A percentile compares a stretch with the other conserved stretches of the same genome.
Evolutionary conservation across 2,888 invertebrate species (phyloP).

Genomic region (Torymus tubicola): DNA sequence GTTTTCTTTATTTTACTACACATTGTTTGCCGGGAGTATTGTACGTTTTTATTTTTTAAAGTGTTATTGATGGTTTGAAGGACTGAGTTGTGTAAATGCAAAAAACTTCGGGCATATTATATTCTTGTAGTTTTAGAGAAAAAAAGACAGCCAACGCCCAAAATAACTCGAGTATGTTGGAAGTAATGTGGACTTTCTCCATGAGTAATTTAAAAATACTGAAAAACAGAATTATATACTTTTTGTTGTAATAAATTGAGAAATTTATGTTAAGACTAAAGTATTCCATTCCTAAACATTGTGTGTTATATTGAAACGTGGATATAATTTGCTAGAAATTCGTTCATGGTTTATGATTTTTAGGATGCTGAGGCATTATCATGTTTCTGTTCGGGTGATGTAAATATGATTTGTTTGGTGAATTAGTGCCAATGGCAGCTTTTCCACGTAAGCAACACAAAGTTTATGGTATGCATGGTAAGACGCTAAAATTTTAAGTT

Average conservation of each 20-base stretch:
- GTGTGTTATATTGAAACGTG: neutral
- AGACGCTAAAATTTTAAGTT: too few relatives aligned
- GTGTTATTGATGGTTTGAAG: neutral
- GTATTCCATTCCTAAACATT: neutral
- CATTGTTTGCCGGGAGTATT: too few relatives aligned
- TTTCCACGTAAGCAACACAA: too few relatives aligned
- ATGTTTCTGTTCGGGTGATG: too few relatives aligned
- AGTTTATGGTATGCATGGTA: too few relatives aligned
- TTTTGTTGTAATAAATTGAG: neutral
- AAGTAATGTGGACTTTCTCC: slow-evolving; percentile 16
- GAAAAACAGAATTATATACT: neutral
- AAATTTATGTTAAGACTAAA: slow-evolving; percentile 5
- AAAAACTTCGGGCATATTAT: neutral
- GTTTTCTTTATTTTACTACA: too few relatives aligned
- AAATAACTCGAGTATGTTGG: neutral
- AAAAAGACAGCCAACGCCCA: neutral
- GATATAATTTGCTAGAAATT: slow-evolving; percentile 5
- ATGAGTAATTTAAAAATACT: too few relatives aligned
- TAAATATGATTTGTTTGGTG: too few relatives aligned
- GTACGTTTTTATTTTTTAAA: too few relatives aligned
- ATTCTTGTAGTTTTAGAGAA: neutral
- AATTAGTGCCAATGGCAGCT: too few relatives aligned
- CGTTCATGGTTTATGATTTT: neutral
- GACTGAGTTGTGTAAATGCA: slow-evolving; percentile 5
- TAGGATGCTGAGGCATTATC: too few relatives aligned